A percentile compares a stretch with the other conserved stretches of the same genome.
phyloP scores from a whole-genome alignment of 2,113 vertebrate species.

The Eupsittula cactorum region DNA sequence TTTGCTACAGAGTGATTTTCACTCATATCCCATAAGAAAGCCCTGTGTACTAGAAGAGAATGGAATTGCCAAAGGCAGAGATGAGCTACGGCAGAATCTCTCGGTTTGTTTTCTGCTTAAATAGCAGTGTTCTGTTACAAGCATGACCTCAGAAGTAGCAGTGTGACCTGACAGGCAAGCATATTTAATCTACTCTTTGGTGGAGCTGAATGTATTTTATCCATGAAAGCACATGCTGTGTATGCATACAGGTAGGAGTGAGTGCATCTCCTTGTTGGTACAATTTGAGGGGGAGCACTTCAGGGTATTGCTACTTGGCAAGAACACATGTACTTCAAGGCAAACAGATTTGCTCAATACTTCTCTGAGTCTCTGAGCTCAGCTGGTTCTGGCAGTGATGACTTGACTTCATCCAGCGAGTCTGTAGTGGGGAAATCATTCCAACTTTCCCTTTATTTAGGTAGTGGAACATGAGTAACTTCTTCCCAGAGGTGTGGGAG shows the following conservation, averaged over 20 bases:
- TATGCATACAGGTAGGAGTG: neutral
- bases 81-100: neutral
- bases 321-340: neutral
- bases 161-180: neutral
- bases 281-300: neutral
- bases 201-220: neutral
- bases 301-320: constrained; percentile 3
- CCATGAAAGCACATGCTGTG: neutral
- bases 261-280: neutral
- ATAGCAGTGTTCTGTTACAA: neutral
- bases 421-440: neutral
- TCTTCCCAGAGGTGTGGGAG: neutral
- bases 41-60: neutral
- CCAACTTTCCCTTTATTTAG: constrained; percentile 18
- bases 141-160: neutral
- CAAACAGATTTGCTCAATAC: constrained; percentile 31
- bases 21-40: neutral
- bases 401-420: neutral
- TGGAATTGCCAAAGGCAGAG: neutral
- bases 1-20: neutral
- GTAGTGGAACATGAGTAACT: neutral
- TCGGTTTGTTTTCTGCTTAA: neutral
- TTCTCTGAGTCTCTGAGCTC: constrained; percentile 23
- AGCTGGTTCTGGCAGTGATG: neutral
- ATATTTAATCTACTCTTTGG: neutral